Evolutionary conservation across 2,888 invertebrate genomes (phyloP).

Genomic region (Clitarchus hookeri): DNA sequence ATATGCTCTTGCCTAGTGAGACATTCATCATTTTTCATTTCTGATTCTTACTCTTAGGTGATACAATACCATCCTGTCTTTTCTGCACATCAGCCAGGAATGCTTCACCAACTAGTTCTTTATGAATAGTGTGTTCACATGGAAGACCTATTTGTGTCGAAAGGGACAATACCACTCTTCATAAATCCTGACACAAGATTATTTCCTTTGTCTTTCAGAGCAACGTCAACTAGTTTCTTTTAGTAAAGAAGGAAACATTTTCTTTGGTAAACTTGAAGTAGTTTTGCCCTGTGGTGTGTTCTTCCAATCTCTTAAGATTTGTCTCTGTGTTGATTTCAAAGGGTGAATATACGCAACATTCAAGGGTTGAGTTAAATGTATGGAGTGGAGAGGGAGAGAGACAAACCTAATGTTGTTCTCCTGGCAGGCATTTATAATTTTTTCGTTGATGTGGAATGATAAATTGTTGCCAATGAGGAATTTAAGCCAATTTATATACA

Average conservation of each 20-base stretch:
- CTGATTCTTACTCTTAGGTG: neutral
- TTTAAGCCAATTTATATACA: conserved; percentile 49
- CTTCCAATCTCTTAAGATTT: conserved; percentile 42
- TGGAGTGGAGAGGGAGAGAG: conserved; percentile 49
- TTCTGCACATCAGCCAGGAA: conserved; percentile 26
- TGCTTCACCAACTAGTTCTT: conserved; percentile 3
- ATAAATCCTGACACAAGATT: conserved; percentile 31
- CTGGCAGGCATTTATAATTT: conserved; percentile 48
- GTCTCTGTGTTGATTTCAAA: conserved; percentile 47
- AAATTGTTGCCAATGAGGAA: conserved; percentile 53
- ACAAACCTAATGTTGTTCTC: conserved; percentile 51
- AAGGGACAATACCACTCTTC: conserved; percentile 35
- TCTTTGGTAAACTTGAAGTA: conserved; percentile 25
- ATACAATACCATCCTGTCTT: neutral
- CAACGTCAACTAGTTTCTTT: neutral
- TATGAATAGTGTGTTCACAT: neutral
- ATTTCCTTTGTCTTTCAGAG: neutral
- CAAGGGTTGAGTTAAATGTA: conserved; percentile 50
- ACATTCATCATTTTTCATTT: conserved; percentile 22
- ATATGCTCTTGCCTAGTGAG: conserved; percentile 27
- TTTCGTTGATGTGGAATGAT: conserved; percentile 48
- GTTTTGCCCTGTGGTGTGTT: conserved; percentile 37
- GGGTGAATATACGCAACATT: conserved; percentile 50
- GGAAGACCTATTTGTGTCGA: conserved; percentile 27
- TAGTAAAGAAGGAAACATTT: conserved; percentile 27